Evolutionary conservation across 2,797 vertebrate species (phyloP).

Genomic region (Nyctalus aviator): DNA sequence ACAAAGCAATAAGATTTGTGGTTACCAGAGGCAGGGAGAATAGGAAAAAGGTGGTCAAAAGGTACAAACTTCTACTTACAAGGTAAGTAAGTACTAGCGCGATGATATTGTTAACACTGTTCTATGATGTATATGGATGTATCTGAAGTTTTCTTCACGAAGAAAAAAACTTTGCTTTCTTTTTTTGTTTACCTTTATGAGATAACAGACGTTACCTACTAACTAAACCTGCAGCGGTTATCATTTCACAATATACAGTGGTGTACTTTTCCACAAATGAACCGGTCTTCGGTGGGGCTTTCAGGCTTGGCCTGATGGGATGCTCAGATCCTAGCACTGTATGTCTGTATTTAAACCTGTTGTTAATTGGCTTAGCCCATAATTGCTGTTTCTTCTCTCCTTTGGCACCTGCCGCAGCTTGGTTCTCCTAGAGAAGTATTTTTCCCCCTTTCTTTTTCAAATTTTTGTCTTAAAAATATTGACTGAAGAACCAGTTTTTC

Average conservation of each 20-base stretch:
- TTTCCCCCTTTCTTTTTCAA: slow-evolving; percentile 31
- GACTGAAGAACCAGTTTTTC: slow-evolving; percentile 5
- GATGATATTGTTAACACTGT: neutral
- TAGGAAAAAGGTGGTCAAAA: neutral
- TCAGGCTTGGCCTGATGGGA: neutral
- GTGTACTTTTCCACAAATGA: neutral
- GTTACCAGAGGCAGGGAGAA: neutral
- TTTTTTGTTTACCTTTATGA: neutral
- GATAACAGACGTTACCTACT: neutral
- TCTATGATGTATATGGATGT: neutral
- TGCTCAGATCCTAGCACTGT: neutral
- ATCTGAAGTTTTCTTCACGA: neutral
- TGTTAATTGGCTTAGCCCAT: neutral
- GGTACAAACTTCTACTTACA: neutral
- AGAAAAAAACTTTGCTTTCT: neutral
- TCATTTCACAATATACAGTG: neutral
- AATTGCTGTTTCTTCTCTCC: slow-evolving; percentile 36
- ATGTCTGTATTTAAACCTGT: neutral
- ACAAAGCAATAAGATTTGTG: neutral
- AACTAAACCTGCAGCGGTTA: neutral
- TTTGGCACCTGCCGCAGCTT: neutral
- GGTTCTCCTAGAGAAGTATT: slow-evolving; percentile 13
- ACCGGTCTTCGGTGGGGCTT: neutral
- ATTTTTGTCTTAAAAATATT: slow-evolving; percentile 53
- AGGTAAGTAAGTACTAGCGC: too few species aligned